Conservation (phyloP, 1,140 invertebrate species). For the Rhizoglyphus robini region DNA sequence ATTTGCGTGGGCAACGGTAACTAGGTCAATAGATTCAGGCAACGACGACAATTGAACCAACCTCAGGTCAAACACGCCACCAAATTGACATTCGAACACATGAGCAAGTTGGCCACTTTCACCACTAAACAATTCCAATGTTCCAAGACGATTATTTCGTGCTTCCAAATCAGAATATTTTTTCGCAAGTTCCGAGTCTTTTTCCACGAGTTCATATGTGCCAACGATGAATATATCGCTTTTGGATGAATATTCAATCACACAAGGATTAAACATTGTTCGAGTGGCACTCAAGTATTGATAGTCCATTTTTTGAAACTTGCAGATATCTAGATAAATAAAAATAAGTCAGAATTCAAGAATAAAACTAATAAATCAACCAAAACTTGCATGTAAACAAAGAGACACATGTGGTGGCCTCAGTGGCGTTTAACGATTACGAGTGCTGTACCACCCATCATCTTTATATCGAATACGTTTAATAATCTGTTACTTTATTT, state of each 20-base stretch:
- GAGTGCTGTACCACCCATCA: too few relatives aligned
- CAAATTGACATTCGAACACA: background rate
- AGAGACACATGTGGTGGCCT: background rate
- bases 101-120: background rate
- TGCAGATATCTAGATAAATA: background rate
- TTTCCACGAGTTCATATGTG: constrained; percentile 11
- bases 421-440: too few relatives aligned
- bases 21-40: background rate
- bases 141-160: background rate
- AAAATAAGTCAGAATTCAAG: background rate
- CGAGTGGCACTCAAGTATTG: background rate
- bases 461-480: too few relatives aligned
- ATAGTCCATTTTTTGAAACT: background rate
- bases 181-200: background rate
- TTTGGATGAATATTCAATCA: constrained; percentile 9
- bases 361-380: background rate
- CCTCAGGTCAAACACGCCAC: constrained; percentile 7
- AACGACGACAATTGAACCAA: background rate
- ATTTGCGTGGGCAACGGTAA: background rate
- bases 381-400: background rate
- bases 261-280: constrained; percentile 2
- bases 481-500: too few relatives aligned
- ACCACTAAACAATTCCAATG: background rate
- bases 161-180: background rate
- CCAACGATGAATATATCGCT: background rate